These are phyloP conservation scores for Periophthalmus magnuspinnatus DNA, from an alignment of 2,797 vertebrate species.

Conservation along the genomic window DNA sequence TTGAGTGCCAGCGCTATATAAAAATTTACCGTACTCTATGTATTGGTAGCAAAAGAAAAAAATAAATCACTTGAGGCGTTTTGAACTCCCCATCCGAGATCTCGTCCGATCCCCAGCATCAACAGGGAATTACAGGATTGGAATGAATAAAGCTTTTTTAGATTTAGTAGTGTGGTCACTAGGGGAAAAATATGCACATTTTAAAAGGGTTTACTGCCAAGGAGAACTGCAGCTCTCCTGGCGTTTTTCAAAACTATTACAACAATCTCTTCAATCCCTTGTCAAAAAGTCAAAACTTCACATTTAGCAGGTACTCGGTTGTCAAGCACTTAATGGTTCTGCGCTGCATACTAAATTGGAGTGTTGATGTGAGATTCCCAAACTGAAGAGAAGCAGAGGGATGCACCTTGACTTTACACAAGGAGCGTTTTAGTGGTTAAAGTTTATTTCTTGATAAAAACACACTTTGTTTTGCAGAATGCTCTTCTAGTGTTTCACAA, in stretches of 20 bases:
- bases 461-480: neutral
- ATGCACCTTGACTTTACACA: neutral
- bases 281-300: conserved; percentile 18
- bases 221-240: neutral
- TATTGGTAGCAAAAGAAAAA: no score
- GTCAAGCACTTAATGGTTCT: conserved; percentile 10
- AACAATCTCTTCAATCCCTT: neutral
- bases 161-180: neutral
- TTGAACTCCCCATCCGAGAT: no score
- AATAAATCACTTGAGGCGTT: no score
- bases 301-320: conserved; percentile 1
- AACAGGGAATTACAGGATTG: neutral
- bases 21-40: no score
- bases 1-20: no score
- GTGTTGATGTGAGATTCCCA: conserved; percentile 2
- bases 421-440: neutral
- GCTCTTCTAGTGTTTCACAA: neutral
- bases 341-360: neutral
- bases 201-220: neutral
- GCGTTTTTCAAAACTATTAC: conserved; percentile 4
- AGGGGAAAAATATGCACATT: neutral
- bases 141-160: neutral
- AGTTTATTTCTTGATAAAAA: neutral
- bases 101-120: no score
- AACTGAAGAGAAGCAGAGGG: neutral